Evolutionary conservation across 2,113 vertebrate genomes (phyloP).

Genomic region (Ursus arctos): DNA sequence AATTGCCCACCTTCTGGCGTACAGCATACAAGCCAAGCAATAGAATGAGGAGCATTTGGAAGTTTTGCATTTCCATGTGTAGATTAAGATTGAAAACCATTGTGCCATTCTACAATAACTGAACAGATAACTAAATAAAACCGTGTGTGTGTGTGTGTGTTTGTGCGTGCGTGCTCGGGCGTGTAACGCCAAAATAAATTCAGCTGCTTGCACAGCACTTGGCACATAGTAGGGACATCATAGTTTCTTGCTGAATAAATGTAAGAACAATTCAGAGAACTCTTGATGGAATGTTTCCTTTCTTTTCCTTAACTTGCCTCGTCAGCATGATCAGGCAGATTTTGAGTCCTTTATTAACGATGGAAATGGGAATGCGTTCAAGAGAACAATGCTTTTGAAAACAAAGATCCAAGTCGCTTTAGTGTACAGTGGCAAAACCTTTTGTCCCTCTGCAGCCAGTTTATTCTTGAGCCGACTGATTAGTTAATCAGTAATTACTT

Average conservation of each 20-base stretch:
- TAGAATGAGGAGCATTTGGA: neutral
- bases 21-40: rapidly evolving
- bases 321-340: constrained; percentile 59
- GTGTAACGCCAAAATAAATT: neutral
- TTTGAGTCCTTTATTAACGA: constrained; percentile 69
- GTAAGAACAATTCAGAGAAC: neutral
- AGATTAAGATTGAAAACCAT: neutral
- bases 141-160: rapidly evolving
- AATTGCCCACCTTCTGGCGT: neutral
- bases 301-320: constrained; percentile 50
- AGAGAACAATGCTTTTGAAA: constrained; percentile 73
- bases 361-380: constrained; percentile 68
- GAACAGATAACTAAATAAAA: neutral
- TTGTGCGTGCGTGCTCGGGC: neutral
- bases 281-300: neutral
- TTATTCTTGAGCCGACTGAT: constrained; percentile 69
- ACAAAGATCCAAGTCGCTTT: constrained; percentile 77
- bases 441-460: constrained; percentile 67
- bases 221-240: neutral
- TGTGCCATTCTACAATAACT: neutral
- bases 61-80: neutral
- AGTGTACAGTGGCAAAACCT: constrained; percentile 49
- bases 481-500: constrained; percentile 81
- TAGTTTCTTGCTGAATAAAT: neutral
- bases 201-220: neutral